Conservation (phyloP, 1,140 invertebrate genomes). For the Bombus confusus region DNA sequence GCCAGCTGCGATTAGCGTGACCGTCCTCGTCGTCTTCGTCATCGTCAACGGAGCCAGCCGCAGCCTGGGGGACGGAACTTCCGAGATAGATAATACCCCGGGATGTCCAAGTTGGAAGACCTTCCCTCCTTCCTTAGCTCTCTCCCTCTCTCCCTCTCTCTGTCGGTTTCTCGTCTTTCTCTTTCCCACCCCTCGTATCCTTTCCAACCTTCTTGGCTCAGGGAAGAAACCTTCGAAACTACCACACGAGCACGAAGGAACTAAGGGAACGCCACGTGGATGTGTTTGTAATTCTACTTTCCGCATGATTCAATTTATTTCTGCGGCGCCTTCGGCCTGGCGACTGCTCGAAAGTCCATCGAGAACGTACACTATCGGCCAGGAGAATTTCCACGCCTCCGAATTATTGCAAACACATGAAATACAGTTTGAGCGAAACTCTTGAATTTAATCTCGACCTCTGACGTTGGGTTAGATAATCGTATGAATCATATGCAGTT, state of each 20-base stretch:
- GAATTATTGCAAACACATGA: not conserved
- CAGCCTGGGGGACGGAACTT: constrained; percentile 65
- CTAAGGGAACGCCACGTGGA: not conserved
- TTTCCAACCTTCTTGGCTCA: not conserved
- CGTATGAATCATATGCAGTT: no score
- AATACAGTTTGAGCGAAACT: no score
- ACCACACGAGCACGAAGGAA: not conserved
- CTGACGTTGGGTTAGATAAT: no score
- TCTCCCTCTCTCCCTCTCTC: not conserved
- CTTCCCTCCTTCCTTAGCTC: not conserved
- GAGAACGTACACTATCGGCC: not conserved
- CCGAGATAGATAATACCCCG: constrained; percentile 72
- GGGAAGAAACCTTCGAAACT: constrained; percentile 15
- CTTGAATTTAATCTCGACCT: no score
- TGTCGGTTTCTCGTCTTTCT: not conserved
- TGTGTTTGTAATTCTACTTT: constrained; percentile 47
- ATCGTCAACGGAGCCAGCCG: constrained; percentile 36
- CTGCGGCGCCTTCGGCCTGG: constrained; percentile 13
- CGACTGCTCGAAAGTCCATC: constrained; percentile 13
- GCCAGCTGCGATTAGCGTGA: constrained; percentile 73
- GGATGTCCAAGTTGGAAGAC: constrained; percentile 71
- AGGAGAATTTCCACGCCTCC: no score
- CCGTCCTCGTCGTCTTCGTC: constrained; percentile 56
- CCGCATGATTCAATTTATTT: constrained; percentile 53
- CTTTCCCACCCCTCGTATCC: not conserved